phyloP scores from a whole-genome alignment of 2,113 vertebrate genomes.

The Pygathrix nemaeus region DNA sequence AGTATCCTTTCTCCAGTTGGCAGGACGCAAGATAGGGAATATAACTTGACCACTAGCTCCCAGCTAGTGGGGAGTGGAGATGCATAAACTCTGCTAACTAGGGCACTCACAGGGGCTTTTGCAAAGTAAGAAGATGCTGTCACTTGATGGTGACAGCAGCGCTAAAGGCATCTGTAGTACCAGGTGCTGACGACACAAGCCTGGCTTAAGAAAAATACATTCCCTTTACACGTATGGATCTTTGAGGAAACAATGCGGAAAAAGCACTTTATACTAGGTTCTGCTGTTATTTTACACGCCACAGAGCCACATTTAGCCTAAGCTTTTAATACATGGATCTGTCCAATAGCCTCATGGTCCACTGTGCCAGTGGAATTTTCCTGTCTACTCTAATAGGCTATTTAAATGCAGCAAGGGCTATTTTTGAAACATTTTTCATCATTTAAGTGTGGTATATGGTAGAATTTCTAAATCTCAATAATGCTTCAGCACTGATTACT shows the following conservation, averaged over 20 bases:
- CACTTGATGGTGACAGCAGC: neutral
- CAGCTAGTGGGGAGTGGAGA: neutral
- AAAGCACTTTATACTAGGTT: neutral
- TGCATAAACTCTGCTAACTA: neutral
- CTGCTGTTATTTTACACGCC: conserved; percentile 31
- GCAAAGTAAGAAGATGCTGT: neutral
- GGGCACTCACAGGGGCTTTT: neutral
- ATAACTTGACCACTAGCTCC: neutral
- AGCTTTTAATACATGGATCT: conserved; percentile 40
- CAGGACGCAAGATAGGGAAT: neutral
- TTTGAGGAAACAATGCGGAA: neutral
- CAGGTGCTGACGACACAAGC: neutral
- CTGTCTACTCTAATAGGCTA: conserved; percentile 46
- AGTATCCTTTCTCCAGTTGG: neutral
- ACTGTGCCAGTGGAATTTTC: conserved; percentile 52
- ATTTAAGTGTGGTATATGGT: conserved; percentile 7
- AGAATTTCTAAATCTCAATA: conserved; percentile 46
- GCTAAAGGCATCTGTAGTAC: neutral
- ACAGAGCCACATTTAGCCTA: conserved; percentile 45
- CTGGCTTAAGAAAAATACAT: neutral
- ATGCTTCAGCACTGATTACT: conserved; percentile 44
- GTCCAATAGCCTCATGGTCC: neutral
- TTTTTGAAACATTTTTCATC: conserved; percentile 63
- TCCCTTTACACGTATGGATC: neutral
- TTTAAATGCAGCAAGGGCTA: conserved; percentile 57